Conservation (phyloP, 2,888 invertebrate species). For the Hydropsyche betteni region DNA sequence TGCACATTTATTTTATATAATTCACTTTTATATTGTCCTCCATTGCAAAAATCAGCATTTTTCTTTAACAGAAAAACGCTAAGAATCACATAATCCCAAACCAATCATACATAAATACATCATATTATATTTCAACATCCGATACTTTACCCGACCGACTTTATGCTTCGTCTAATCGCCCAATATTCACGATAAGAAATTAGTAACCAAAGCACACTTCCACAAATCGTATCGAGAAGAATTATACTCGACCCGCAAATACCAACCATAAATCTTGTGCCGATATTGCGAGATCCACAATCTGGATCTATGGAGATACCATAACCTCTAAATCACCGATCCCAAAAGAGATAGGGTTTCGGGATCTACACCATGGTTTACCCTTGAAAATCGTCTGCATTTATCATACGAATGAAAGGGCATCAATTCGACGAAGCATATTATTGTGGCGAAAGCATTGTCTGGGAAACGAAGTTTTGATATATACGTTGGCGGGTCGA, state of each 20-base stretch:
- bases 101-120: too few relatives aligned
- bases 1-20: too few relatives aligned
- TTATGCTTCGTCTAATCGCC: too few relatives aligned
- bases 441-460: neutral
- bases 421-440: neutral
- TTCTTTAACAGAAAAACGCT: too few relatives aligned
- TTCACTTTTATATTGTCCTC: too few relatives aligned
- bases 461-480: constrained; percentile 3
- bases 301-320: neutral
- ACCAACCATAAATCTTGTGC: neutral
- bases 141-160: too few relatives aligned
- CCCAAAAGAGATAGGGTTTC: neutral
- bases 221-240: constrained; percentile 7
- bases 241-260: constrained; percentile 6
- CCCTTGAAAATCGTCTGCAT: constrained; percentile 20
- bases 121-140: too few relatives aligned
- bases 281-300: constrained; percentile 5
- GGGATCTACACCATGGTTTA: neutral
- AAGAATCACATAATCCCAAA: too few relatives aligned
- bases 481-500: neutral
- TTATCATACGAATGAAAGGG: constrained; percentile 16
- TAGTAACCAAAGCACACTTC: neutral
- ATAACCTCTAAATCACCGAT: constrained; percentile 5
- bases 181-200: too few relatives aligned
- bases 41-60: too few relatives aligned